Evolutionary conservation across 2,888 invertebrate genomes (phyloP), one percentile per base, ranked within the genome.

Genomic region (Chaitophorus viminalis): DNA sequence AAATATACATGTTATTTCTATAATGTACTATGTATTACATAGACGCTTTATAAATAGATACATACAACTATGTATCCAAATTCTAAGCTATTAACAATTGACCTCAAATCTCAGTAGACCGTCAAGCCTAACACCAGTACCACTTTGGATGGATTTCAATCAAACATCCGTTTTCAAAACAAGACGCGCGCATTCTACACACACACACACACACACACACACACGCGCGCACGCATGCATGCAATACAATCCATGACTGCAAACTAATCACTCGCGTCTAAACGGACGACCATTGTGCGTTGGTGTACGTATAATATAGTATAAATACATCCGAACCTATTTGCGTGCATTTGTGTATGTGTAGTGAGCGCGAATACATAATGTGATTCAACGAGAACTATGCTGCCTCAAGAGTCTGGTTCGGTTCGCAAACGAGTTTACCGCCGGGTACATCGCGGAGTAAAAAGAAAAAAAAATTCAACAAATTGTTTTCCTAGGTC

Each of bases 401-500:
- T 46, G 14, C 8, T 46, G 70, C 70, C n/a, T 21, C 70, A 70
- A 70, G 70, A 70, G 70, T 74, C 33, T 17, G 21, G 39, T 81
- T 81, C 31, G 36, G 39, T 76, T 65, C 9, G 46, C 21, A 77
- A 85, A 84, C 76, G 68, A 52, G 68, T 85, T 77, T 52, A 25
- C 60, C 75, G 18, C n/a, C 33, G 33, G 21, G 76, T 60, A 36
- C 65, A 11, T 54, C 29, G 33, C 54, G 33, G 17, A 76, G 54
- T 29, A 25, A 74, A 54, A n/a, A 52, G n/a, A 54, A 52, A 68
- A 78, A 75, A 70, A 54, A 52, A 36, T 54, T 72, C 83, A 75
- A 79, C 36, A 79, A 86, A 87, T 74, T 74, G 60, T 81, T 87
- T 81, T 79, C 36, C 39, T 33, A 31, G 87, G 74, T 87, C 87